Evolutionary conservation across 2,797 vertebrate species (phyloP), one percentile per base, ranked within the genome.

Genomic region (Onychomys torridus): DNA sequence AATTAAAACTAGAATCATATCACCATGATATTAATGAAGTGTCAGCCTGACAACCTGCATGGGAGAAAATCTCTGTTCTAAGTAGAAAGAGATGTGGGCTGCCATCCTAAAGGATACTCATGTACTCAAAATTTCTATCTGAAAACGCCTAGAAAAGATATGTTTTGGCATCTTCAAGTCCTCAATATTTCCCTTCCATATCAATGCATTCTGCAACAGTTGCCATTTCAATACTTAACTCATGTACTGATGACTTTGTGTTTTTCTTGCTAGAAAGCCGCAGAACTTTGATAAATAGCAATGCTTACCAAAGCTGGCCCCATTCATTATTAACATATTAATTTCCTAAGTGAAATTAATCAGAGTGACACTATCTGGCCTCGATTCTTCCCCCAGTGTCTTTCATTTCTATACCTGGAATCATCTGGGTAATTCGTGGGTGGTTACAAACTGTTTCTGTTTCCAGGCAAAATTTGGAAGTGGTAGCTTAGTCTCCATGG

Each of bases 1-100:
- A 76, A 61, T 78, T 75, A 93, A 95, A 95, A 57, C 12, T 57
- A 82, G 63, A 89, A 89, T 37, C 12, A 9, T 14, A 82, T 96
- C 85, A 73, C 89, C 32, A n/a, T 40, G 71, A 85, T 86, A 59
- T 88, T 95, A 63, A 87, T 29, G 11, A 77, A 67, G 67, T 82
- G 95, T 77, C 71, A 86, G 16, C 63, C 89, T 63, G n/a, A 46
- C 2, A 17, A 2, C 23, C 40, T 52, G 65, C n/a, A 91, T 17
- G 37, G 94, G 67, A n/a, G 37, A 0, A 12, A 67, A n/a, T 8
- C 32, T 25, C 63, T 34, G 6, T 78, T 81, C 59, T 61, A 57
- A 10, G 37, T 69, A 63, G 77, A 85, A 25, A 94, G 14, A 8
- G n/a, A 91, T n/a, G 13, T 46, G 57, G 5, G 43, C 27, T 37